These are phyloP conservation scores for Thalassarche chlororhynchos DNA, from an alignment of 2,113 vertebrate genomes.

Conservation along the genomic window DNA sequence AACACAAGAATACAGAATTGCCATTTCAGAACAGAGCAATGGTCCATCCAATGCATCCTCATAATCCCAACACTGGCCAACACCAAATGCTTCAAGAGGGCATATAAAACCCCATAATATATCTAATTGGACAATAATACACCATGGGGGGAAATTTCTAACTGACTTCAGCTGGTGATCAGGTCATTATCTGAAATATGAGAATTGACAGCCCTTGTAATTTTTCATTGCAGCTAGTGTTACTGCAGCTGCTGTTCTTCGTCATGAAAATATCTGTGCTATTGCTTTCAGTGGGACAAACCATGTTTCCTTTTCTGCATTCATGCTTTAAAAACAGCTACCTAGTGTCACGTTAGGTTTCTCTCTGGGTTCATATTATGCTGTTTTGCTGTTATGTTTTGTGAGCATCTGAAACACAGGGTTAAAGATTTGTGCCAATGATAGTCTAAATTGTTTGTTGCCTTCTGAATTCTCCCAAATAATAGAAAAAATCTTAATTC, in stretches of 20 bases:
- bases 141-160: not conserved
- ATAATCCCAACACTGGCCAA: not conserved
- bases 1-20: not conserved
- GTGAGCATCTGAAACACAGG: not conserved
- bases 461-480: not conserved
- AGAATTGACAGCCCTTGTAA: slow-evolving; percentile 8
- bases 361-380: not conserved
- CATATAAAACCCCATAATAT: not conserved
- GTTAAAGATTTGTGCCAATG: not conserved
- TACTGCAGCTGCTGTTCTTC: slow-evolving; percentile 23
- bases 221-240: not conserved
- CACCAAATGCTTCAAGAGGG: not conserved
- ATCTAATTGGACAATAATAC: not conserved
- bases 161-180: not conserved
- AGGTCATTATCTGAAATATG: not conserved
- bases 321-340: not conserved
- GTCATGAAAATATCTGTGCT: not conserved
- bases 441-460: not conserved
- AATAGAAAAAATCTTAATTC: not conserved
- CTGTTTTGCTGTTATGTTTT: not conserved
- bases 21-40: not conserved
- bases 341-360: not conserved
- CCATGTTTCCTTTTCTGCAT: not conserved
- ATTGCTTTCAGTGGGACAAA: slow-evolving; percentile 7
- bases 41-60: not conserved